phyloP scores from a whole-genome alignment of 2,797 vertebrate genomes.

The Florisuga fusca region DNA sequence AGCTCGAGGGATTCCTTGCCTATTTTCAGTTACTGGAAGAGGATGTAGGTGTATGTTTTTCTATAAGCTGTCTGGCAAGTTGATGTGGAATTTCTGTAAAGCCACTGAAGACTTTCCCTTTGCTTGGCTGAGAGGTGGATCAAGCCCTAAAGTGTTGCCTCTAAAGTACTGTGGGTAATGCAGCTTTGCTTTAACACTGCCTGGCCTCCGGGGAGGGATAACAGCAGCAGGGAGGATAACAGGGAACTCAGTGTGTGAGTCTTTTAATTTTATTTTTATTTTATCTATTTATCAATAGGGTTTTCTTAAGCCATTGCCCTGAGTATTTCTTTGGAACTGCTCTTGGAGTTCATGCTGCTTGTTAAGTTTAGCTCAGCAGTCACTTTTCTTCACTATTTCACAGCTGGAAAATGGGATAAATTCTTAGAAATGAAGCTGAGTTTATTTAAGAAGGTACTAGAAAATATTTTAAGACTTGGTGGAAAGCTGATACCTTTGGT shows the following conservation, averaged over 20 bases:
- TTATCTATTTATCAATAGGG: neutral
- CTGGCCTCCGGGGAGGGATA: neutral
- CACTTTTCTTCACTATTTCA: neutral
- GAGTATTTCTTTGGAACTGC: neutral
- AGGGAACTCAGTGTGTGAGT: neutral
- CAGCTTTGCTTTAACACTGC: neutral
- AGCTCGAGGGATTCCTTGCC: neutral
- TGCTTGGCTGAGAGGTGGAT: neutral
- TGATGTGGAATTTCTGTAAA: neutral
- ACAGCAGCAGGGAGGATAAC: neutral
- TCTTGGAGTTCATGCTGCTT: neutral
- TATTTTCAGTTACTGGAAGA: neutral
- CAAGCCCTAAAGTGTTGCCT: neutral
- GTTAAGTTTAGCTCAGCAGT: neutral
- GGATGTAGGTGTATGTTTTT: neutral
- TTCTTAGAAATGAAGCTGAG: neutral
- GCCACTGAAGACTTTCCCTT: neutral
- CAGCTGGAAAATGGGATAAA: neutral
- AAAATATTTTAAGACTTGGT: neutral
- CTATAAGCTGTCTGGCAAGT: neutral
- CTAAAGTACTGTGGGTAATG: fast-evolving
- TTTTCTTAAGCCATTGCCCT: neutral
- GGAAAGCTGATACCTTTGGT: neutral
- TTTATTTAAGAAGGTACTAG: neutral
- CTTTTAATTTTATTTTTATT: neutral